These are phyloP conservation scores for Hoplostethus mediterraneus DNA, from an alignment of 2,797 vertebrate genomes.

Conservation along the genomic window DNA sequence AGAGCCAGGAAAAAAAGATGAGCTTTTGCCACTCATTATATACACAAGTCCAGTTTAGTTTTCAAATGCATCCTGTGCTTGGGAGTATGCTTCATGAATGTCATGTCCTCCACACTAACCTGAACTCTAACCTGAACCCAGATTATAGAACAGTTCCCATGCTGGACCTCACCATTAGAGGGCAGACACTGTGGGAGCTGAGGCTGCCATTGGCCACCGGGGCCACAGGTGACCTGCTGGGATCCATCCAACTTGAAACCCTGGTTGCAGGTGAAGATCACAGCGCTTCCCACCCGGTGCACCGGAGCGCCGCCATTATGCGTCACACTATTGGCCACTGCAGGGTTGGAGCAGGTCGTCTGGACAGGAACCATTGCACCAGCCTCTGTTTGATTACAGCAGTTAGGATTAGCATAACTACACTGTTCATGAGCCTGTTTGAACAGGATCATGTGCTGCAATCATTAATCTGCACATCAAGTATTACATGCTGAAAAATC, in stretches of 20 bases:
- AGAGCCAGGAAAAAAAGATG: too few species aligned
- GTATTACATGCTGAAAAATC: neutral
- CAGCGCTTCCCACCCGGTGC: constrained; percentile 18
- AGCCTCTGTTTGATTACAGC: neutral
- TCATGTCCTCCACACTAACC: too few species aligned
- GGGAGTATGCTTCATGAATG: too few species aligned
- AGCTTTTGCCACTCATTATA: too few species aligned
- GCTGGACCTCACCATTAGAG: neutral
- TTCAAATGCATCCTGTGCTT: too few species aligned
- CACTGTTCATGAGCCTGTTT: too few species aligned
- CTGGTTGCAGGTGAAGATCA: constrained; percentile 56
- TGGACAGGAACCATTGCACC: neutral
- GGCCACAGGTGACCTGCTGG: constrained; percentile 51
- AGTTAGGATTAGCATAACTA: too few species aligned
- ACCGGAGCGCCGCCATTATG: neutral
- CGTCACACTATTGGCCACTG: constrained; percentile 54
- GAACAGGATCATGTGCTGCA: neutral
- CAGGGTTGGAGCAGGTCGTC: constrained; percentile 52
- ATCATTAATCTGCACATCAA: neutral
- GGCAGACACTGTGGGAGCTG: constrained; percentile 57
- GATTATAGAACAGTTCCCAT: too few species aligned
- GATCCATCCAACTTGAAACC: constrained; percentile 63
- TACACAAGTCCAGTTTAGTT: too few species aligned
- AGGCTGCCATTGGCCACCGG: constrained; percentile 63
- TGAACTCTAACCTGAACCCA: too few species aligned